These are phyloP conservation scores for Phoxinus phoxinus DNA, from an alignment of 2,113 vertebrate species.

Conservation along the genomic window DNA sequence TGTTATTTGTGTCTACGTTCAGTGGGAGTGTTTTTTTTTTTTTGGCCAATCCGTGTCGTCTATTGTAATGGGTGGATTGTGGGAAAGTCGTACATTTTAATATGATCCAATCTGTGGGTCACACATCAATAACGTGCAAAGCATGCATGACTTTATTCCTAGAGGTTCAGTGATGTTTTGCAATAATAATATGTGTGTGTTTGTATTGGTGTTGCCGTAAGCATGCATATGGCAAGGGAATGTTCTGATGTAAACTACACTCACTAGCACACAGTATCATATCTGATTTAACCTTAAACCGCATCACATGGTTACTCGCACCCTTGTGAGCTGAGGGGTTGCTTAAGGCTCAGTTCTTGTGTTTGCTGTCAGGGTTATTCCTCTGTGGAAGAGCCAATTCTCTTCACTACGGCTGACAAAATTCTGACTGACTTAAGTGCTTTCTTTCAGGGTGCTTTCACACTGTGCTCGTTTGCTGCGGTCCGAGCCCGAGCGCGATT, in stretches of 20 bases:
- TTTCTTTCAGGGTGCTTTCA: too few relatives aligned
- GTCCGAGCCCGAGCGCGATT: too few relatives aligned
- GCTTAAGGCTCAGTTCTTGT: neutral
- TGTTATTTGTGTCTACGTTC: neutral
- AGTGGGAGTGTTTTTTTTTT: neutral
- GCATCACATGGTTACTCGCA: neutral
- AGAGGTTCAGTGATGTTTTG: constrained; percentile 5
- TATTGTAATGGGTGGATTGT: neutral
- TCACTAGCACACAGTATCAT: neutral
- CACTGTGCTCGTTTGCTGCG: too few relatives aligned
- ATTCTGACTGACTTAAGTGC: neutral
- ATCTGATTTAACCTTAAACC: neutral
- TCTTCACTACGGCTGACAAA: neutral
- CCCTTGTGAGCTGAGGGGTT: neutral
- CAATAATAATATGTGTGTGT: neutral
- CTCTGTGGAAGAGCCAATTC: neutral
- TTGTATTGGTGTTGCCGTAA: neutral
- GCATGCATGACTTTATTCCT: neutral
- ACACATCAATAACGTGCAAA: neutral
- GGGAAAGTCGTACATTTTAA: neutral
- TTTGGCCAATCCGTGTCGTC: neutral
- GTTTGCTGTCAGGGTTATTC: neutral
- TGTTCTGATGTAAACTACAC: neutral
- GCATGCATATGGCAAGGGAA: neutral
- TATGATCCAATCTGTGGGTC: neutral